These are phyloP conservation scores for Muntiacus reevesi DNA, from an alignment of 2,113 vertebrate species.

Conservation along the genomic window DNA sequence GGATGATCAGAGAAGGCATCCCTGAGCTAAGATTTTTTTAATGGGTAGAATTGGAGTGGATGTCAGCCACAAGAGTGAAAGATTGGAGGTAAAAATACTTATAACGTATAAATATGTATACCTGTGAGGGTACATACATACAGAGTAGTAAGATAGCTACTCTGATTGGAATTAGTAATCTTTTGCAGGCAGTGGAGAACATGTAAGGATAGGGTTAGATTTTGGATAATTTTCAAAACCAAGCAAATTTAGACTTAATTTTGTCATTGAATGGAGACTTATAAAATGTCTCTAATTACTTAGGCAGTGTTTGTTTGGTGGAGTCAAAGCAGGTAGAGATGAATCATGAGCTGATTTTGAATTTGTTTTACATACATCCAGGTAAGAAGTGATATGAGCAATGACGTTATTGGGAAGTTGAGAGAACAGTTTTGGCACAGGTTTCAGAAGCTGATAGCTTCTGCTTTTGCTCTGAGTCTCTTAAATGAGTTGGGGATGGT, in stretches of 20 bases:
- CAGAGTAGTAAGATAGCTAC: neutral
- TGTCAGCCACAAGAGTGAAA: neutral
- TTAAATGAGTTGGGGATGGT: neutral
- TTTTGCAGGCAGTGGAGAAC: neutral
- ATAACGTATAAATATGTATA: neutral
- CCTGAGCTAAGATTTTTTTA: neutral
- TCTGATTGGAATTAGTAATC: neutral
- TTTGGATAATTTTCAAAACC: neutral
- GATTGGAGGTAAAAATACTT: neutral
- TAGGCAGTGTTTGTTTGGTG: neutral
- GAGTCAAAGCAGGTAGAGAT: neutral
- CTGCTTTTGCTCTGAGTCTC: neutral
- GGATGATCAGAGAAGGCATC: neutral
- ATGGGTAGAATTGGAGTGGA: neutral
- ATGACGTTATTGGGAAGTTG: neutral
- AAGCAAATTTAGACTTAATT: conserved; percentile 2
- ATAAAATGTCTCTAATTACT: neutral
- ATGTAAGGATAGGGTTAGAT: neutral
- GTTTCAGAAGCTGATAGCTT: neutral
- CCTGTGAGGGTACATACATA: neutral
- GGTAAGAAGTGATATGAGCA: neutral
- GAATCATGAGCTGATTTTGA: neutral
- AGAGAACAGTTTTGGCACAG: neutral
- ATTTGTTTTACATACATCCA: neutral
- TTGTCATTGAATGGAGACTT: neutral